Evolutionary conservation across 2,797 vertebrate species (phyloP), one percentile per base, ranked within the genome.

Genomic region (Avahi laniger): DNA sequence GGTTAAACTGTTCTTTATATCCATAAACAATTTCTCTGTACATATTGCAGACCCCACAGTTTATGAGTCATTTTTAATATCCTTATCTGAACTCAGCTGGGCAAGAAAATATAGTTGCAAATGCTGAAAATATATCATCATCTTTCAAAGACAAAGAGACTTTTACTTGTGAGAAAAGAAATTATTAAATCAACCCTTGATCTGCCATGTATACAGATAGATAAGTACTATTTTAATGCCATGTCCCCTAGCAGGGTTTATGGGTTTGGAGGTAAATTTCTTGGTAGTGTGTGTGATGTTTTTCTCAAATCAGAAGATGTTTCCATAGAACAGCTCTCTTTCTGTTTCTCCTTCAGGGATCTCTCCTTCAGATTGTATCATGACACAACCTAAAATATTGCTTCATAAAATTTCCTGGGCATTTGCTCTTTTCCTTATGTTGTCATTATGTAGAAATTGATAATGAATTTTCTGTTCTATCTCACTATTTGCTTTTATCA

Each of bases 61-160:
- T 63, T 83, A 12, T 89, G 41, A 87, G 11, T 84, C n/a, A 92
- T 91, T 92, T 95, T 57, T 54, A 90, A 84, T 73, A 76, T 59
- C 8, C 3, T 79, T 92, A 30, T 79, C 59, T 95, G n/a, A 87
- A 87, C 30, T 93, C 20, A 59, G 5, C 48, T 65, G n/a, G 33
- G 5, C 7, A 75, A 33, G 14, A 69, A 50, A 93, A 20, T 50
- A 41, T 52, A 90, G 26, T 70, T 65, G 2, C 15, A 93, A 73
- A 75, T 83, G 4, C 26, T 79, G 6, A 67, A 61, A 46, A 69
- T 89, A 57, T 46, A 69, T 80, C 54, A 89, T 54, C 84, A 1
- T 92, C 69, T 90, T 46, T 96, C 80, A 85, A 88, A 91, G 30
- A 82, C 30, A 91, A 91, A 65, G 17, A 86, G 18, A 65, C 12